Base-by-base conservation (phyloP, 2,113 vertebrate species). In the Channa maculata region DNA sequence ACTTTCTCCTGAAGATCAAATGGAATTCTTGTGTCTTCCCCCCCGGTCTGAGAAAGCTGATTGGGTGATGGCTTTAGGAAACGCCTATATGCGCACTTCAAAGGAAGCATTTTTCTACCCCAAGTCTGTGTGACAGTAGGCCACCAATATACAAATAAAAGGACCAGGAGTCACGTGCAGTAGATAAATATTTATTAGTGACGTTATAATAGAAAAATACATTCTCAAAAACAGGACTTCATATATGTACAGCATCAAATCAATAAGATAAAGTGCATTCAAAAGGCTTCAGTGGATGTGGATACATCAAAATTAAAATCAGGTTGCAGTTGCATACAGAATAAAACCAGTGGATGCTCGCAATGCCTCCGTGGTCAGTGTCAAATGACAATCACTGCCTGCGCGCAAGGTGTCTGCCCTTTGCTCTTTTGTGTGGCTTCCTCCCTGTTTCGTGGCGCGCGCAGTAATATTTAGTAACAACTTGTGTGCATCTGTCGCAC, bases 391-490 rank as follows among this genome's bases (percentile, higher is more conserved):
- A 1, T 94, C 92, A 95, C 2, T 67, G 88, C 37, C 75, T 49
- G 8, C 90, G 93, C 3, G 54, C 88, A 50, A 82, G 92, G 44
- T 79, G 91, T 66, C 88, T 94, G 13, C 91, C 80, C 81, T 88
- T 89, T 15, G 87, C 75, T 69, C 89, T 86, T 58, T 95, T 94
- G 2, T 90, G 92, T 8, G 89, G 75, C 33, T 69, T 88, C 33
- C 62, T 83, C 0, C 65, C 83, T 0, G 71, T 41, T 0, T 93
- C 91, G 6, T 89, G 92, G 8, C 84, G 92, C 0, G 86, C 68
- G 8, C 98, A 99, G 77, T 95, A 97, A 88, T 96, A 94, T 85
- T 96, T 99, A 24, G 92, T 95, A 5, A 97, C 95, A 3, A 94
- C 75, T 0, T 95, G 94, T 52, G 91, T 93, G 88, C 98, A 99